Evolutionary conservation across 2,113 vertebrate species (phyloP).

Genomic region (Platanista minor): DNA sequence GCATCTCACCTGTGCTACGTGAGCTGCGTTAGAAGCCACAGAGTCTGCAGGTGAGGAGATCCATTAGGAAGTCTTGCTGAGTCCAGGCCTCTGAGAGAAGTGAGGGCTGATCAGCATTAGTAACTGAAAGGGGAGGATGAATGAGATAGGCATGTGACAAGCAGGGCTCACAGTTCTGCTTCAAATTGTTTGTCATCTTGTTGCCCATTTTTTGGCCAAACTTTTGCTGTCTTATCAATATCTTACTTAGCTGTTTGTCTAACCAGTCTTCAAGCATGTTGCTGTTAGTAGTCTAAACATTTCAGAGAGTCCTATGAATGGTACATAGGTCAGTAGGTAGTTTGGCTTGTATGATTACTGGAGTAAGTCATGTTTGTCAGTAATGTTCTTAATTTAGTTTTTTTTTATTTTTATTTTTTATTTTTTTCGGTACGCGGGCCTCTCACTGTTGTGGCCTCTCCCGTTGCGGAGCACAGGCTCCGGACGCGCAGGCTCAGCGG

Average conservation of each 20-base stretch:
- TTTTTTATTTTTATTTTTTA: too few relatives aligned
- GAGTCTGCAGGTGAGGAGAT: not conserved
- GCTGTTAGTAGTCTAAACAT: not conserved
- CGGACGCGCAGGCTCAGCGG: too few relatives aligned
- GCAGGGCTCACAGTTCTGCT: not conserved
- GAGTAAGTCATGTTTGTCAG: not conserved
- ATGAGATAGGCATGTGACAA: not conserved
- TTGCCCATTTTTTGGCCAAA: not conserved
- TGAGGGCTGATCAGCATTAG: not conserved
- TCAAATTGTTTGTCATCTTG: not conserved
- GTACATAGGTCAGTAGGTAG: not conserved
- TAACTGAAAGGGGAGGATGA: not conserved
- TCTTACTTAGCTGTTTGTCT: not conserved
- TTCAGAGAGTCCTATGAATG: not conserved
- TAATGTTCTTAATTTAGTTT: too few relatives aligned
- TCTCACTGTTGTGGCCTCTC: too few relatives aligned
- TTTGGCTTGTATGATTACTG: slow-evolving; percentile 1
- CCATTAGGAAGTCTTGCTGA: not conserved
- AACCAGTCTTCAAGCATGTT: not conserved
- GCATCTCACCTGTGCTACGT: not conserved
- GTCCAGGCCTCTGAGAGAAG: not conserved
- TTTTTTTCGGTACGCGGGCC: too few relatives aligned
- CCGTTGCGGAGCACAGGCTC: too few relatives aligned
- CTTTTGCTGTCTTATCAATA: not conserved
- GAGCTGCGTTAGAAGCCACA: not conserved